These are phyloP conservation scores for Labrus mixtus DNA, from an alignment of 2,113 vertebrate species.

Conservation along the genomic window DNA sequence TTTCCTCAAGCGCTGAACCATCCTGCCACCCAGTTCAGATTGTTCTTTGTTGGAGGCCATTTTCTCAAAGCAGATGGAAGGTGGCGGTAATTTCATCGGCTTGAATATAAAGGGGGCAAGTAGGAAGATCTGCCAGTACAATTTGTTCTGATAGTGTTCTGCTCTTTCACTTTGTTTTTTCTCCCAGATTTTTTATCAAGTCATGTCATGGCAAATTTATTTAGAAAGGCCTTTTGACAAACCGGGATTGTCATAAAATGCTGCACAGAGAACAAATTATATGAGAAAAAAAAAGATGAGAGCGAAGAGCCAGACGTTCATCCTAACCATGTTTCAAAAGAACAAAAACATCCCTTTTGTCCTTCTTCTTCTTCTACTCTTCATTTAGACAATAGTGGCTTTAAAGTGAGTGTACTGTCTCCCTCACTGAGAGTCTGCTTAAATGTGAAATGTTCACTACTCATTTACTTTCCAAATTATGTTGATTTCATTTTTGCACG, in stretches of 20 bases:
- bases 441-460: conserved; percentile 15
- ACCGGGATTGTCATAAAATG: conserved; percentile 29
- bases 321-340: conserved; percentile 30
- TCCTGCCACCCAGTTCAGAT: conserved; percentile 63
- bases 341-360: not conserved
- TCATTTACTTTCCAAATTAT: conserved; percentile 33
- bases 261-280: conserved; percentile 40
- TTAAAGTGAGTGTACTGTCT: conserved; percentile 17
- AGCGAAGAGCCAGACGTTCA: conserved; percentile 10
- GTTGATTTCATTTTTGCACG: conserved; percentile 43
- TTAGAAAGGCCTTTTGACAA: conserved; percentile 25
- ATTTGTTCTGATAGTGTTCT: conserved; percentile 49
- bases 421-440: conserved; percentile 12
- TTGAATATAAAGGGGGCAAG: conserved; percentile 47
- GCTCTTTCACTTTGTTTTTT: conserved; percentile 43
- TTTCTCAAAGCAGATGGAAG: conserved; percentile 77
- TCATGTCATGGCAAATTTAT: conserved; percentile 32
- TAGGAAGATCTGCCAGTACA: conserved; percentile 38
- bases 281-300: conserved; percentile 31
- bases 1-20: conserved; percentile 71
- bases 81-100: conserved; percentile 68
- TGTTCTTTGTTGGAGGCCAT: conserved; percentile 73
- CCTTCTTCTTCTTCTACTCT: conserved; percentile 25
- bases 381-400: conserved; percentile 32
- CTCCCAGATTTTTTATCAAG: conserved; percentile 24